These are phyloP conservation scores for Pycnomerus fuliginosus DNA, from an alignment of 2,888 invertebrate genomes.

Conservation along the genomic window DNA sequence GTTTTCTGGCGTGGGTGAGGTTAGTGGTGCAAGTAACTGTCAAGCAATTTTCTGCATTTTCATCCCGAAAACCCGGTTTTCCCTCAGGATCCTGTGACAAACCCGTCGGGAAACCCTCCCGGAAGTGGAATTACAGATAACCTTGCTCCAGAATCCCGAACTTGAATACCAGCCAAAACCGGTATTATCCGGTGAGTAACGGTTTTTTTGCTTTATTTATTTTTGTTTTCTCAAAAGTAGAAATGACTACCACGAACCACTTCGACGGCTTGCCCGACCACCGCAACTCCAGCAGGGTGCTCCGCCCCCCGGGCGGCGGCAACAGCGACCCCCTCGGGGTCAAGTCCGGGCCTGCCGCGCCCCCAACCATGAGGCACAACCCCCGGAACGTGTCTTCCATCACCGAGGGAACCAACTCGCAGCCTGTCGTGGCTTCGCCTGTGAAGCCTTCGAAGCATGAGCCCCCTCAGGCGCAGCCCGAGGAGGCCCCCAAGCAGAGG, in stretches of 20 bases:
- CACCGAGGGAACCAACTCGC: constrained; percentile 37
- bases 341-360: constrained; percentile 22
- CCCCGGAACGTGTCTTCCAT: constrained; percentile 43
- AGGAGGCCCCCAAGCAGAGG: constrained; percentile 17
- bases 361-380: constrained; percentile 31
- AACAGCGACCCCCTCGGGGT: constrained; percentile 51
- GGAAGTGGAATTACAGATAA: no score
- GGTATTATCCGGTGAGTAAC: neutral
- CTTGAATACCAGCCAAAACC: no score
- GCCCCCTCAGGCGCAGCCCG: constrained; percentile 8
- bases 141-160: no score
- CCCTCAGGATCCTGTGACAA: no score
- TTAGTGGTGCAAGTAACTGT: no score
- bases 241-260: constrained; percentile 48
- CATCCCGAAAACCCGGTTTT: no score
- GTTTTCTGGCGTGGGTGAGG: no score
- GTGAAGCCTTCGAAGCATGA: neutral
- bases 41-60: no score
- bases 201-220: neutral
- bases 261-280: constrained; percentile 38
- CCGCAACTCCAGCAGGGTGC: constrained; percentile 51
- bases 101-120: no score
- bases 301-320: constrained; percentile 55
- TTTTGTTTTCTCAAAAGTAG: no score
- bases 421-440: constrained; percentile 3